Evolutionary conservation across 2,113 vertebrate species (phyloP).

Genomic region (Plecturocebus donacophilus): DNA sequence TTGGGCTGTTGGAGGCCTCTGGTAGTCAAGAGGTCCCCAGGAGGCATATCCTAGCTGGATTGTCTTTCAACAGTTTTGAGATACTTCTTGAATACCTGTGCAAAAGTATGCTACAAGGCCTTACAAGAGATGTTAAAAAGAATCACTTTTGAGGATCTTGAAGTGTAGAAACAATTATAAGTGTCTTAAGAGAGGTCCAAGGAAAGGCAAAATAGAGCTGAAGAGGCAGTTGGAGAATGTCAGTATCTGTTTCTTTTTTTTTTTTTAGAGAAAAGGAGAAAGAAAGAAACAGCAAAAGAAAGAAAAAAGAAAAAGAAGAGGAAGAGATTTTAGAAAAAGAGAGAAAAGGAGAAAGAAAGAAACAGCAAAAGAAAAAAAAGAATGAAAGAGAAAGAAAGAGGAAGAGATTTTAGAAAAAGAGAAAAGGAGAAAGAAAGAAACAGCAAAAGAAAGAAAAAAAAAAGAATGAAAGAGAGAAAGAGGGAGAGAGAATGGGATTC

Average conservation of each 20-base stretch:
- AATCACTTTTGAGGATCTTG: neutral
- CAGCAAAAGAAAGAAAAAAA: too few relatives aligned
- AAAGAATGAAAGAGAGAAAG: too few relatives aligned
- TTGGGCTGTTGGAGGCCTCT: neutral
- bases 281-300: too few relatives aligned
- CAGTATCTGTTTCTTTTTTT: neutral
- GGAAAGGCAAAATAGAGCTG: neutral
- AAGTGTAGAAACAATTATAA: neutral
- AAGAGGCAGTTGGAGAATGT: neutral
- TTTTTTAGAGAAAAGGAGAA: too few relatives aligned
- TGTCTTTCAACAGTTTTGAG: neutral
- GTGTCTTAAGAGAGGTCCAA: neutral
- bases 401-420: too few relatives aligned
- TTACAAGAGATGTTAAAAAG: neutral
- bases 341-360: too few relatives aligned
- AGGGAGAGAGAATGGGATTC: too few relatives aligned
- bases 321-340: too few relatives aligned
- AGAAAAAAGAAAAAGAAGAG: too few relatives aligned
- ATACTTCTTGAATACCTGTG: neutral
- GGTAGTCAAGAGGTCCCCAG: neutral
- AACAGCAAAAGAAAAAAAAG: too few relatives aligned
- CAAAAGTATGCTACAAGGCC: neutral
- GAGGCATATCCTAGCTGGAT: neutral
- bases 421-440: too few relatives aligned
- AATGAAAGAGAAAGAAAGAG: too few relatives aligned